Evolutionary conservation across 2,797 vertebrate species (phyloP).

Genomic region (Eremophila alpestris): DNA sequence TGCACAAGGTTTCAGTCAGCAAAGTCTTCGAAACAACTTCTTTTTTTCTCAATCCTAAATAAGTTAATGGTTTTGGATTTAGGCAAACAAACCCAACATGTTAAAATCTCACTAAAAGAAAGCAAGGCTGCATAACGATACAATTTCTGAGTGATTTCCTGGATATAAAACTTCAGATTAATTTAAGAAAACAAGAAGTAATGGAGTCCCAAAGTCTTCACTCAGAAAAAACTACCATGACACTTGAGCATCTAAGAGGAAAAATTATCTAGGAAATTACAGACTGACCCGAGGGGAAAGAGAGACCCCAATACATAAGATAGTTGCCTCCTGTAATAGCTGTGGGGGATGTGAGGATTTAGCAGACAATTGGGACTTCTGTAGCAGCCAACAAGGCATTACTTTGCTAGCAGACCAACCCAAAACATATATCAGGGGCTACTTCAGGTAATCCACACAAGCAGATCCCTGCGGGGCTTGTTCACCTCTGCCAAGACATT

Average conservation of each 20-base stretch:
- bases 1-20: background rate
- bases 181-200: background rate
- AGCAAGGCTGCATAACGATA: background rate
- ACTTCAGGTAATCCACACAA: background rate
- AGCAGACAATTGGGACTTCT: background rate
- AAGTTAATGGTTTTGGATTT: background rate
- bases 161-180: background rate
- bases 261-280: background rate
- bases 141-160: rapidly evolving
- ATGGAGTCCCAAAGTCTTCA: background rate
- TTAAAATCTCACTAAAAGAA: background rate
- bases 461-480: background rate
- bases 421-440: background rate
- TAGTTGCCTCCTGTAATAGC: background rate
- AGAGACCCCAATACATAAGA: background rate
- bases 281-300: background rate
- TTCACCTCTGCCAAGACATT: background rate
- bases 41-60: background rate
- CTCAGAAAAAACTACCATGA: background rate
- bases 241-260: background rate
- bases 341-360: background rate
- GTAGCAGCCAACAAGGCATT: background rate
- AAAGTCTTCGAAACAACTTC: slow-evolving; percentile 12
- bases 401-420: background rate
- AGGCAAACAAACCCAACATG: background rate